phyloP scores from a whole-genome alignment of 2,797 vertebrate species.

The Sebastes cheni region DNA sequence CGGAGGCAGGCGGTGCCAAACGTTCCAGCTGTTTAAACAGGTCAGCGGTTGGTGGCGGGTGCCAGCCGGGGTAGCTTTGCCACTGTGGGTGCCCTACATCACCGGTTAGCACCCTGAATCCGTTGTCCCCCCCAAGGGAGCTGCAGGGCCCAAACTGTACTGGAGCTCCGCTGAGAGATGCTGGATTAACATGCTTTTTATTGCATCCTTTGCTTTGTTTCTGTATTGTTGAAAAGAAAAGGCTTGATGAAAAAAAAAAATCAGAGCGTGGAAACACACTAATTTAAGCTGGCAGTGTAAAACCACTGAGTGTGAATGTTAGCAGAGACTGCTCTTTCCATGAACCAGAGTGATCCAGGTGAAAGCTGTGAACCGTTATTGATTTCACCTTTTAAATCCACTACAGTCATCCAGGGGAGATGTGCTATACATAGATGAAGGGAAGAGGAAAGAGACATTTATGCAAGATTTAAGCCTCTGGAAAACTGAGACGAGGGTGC shows the following conservation, averaged over 20 bases:
- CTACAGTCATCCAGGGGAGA: constrained; percentile 18
- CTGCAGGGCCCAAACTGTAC: constrained; percentile 22
- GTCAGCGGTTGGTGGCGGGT: constrained; percentile 57
- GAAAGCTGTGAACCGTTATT: constrained; percentile 24
- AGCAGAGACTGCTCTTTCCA: constrained; percentile 5
- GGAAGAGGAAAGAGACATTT: constrained; percentile 3
- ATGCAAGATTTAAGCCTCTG: constrained; percentile 31
- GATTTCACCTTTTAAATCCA: constrained; percentile 52
- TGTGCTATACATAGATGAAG: constrained; percentile 23
- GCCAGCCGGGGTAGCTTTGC: constrained; percentile 50
- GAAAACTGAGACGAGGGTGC: constrained; percentile 21
- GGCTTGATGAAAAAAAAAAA: constrained; percentile 8
- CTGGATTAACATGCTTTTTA: constrained; percentile 27
- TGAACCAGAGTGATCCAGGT: constrained; percentile 25
- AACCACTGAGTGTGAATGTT: constrained; percentile 18
- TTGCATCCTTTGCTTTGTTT: neutral
- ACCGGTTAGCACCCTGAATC: constrained; percentile 33
- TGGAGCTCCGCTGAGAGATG: constrained; percentile 1
- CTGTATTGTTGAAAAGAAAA: neutral
- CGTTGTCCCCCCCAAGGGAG: constrained; percentile 14
- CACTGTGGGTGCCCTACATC: constrained; percentile 65
- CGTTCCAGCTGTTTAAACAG: constrained; percentile 81
- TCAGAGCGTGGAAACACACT: constrained; percentile 8
- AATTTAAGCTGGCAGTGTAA: constrained; percentile 19
- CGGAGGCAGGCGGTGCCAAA: constrained; percentile 65